Conservation (phyloP, 1,140 invertebrate genomes). For the Aphis gossypii region DNA sequence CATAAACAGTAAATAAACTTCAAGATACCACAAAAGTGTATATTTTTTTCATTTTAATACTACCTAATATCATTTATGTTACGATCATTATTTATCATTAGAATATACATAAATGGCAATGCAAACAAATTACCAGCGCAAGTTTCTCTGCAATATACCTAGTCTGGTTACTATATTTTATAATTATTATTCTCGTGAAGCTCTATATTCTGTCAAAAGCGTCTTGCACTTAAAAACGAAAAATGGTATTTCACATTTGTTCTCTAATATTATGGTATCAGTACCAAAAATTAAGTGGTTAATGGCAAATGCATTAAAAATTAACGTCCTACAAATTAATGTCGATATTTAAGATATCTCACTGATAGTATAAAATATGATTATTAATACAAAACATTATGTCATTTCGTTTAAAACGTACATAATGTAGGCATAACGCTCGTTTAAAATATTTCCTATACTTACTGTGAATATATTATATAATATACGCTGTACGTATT, state of each 20-base stretch:
- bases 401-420: neutral
- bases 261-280: neutral
- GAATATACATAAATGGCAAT: neutral
- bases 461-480: neutral
- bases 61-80: neutral
- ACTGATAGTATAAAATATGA: no score
- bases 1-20: neutral
- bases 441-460: neutral
- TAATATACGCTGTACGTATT: neutral
- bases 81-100: slow-evolving; percentile 22
- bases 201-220: neutral
- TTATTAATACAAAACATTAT: neutral
- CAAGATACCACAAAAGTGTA: neutral
- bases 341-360: neutral
- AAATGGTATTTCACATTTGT: neutral
- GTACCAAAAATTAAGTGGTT: neutral
- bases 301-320: neutral
- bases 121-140: slow-evolving; percentile 3
- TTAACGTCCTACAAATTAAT: neutral
- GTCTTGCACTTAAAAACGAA: neutral
- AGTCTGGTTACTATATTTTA: neutral
- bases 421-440: neutral
- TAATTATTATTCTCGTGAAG: neutral
- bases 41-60: neutral
- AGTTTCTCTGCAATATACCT: neutral